Base-by-base conservation (phyloP, 2,888 invertebrate genomes). In the Spodoptera picta region DNA sequence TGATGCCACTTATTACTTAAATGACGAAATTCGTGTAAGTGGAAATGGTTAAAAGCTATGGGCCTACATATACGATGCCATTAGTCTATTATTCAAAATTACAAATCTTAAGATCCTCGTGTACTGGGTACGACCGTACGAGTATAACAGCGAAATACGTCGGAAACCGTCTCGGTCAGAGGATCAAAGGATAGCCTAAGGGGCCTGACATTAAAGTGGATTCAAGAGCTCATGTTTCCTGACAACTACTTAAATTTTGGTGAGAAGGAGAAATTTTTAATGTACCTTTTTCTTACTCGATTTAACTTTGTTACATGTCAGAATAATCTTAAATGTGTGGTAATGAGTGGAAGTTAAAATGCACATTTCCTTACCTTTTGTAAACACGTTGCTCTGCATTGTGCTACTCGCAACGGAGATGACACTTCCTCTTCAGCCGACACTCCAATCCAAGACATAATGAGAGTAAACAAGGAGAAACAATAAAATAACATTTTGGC, bases 301-400 rank as follows among this genome's bases (percentile, higher is more conserved):
- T 36, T 36, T 6, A 66, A 59, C 50, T 68, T 48, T 44, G 43
- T 57, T 47, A 49, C 53, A 60, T 5, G 50, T n/a, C 51, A 65
- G 31, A 52, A 31, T 19, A 69, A 51, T 57, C 51, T 9, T 36
- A 36, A 36, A 36, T 36, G 36, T 23, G 12, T 23, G 9, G 46
- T 36, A 19, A 55, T 45, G 23, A 51, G 36, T 49, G 10, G 41
- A 60, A 46, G 11, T 24, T 42, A 67, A 52, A 66, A 54, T 56
- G 60, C 60, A 70, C 3, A 52, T 69, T 61, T 73, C 70, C 84
- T 86, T 94, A 97, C 96, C 96, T 96, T 96, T 95, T 96, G 96
- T 83, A 96, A 95, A 90, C 96, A 97, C 77, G 96, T 96, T 77
- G 96, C 96, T 89, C 96, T 92, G 89, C 96, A 97, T 83, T 96